These are phyloP conservation scores for Subanguina moxae DNA, from an alignment of 1,140 invertebrate species.

Conservation along the genomic window DNA sequence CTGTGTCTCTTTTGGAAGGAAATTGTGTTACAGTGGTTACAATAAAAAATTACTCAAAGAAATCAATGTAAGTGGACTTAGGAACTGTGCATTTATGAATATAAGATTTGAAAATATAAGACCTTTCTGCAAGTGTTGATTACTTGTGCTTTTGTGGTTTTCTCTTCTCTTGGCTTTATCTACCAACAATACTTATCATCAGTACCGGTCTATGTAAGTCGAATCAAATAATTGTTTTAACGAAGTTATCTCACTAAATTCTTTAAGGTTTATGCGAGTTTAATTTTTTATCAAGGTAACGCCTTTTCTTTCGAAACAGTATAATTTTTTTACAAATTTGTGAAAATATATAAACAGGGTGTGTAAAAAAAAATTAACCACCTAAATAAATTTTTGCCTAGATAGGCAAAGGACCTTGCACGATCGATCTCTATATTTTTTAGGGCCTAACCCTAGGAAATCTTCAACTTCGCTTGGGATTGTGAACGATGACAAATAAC, in stretches of 20 bases:
- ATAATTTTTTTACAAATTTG: no score
- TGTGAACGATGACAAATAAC: no score
- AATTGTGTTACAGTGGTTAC: background rate
- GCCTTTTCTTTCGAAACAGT: no score
- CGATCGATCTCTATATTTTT: no score
- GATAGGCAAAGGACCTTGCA: no score
- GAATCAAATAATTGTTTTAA: background rate
- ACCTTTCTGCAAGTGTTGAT: constrained; percentile 1
- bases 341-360: no score
- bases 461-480: no score
- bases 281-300: no score
- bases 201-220: background rate
- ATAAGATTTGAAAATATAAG: background rate
- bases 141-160: background rate
- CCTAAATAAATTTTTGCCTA: no score
- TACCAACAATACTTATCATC: background rate
- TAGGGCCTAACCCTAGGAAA: no score
- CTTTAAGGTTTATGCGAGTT: no score
- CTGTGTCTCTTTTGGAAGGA: background rate
- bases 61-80: background rate
- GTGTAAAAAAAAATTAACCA: no score
- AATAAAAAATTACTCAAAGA: background rate
- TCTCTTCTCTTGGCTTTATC: background rate
- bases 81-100: background rate
- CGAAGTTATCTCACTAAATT: background rate